Percentiles rank a stretch among this genome's conserved stretches.
These are phyloP conservation scores for Deilephila elpenor DNA, from an alignment of 2,888 invertebrate genomes.

Conservation along the genomic window DNA sequence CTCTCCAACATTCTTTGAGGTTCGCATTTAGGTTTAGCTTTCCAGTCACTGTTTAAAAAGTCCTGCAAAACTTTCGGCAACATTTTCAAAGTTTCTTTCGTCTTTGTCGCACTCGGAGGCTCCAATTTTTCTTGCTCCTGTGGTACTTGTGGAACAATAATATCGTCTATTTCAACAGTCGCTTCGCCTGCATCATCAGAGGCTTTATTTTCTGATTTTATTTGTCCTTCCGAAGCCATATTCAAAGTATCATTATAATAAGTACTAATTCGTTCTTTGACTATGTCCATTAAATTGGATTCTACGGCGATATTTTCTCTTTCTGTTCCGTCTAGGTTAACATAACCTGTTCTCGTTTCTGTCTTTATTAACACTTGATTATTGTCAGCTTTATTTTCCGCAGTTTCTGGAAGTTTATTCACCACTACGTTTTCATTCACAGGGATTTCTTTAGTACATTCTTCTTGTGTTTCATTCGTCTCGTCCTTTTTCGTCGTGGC, in stretches of 20 bases:
- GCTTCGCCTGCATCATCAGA: slow-evolving; percentile 31
- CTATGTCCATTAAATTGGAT: slow-evolving; percentile 62
- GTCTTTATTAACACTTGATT: slow-evolving; percentile 74
- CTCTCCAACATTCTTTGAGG: slow-evolving; percentile 89
- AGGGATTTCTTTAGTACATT: slow-evolving; percentile 36
- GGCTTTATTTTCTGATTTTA: slow-evolving; percentile 39
- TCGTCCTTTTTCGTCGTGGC: slow-evolving; percentile 53
- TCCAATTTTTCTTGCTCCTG: slow-evolving; percentile 55
- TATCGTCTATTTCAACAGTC: slow-evolving; percentile 72
- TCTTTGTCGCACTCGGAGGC: slow-evolving; percentile 66
- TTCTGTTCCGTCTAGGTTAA: slow-evolving; percentile 77
- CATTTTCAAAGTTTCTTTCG: slow-evolving; percentile 72
- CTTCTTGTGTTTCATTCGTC: slow-evolving; percentile 40
- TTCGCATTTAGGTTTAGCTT: slow-evolving; percentile 86
- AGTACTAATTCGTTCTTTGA: slow-evolving; percentile 66
- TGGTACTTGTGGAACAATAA: slow-evolving; percentile 61
- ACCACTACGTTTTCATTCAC: slow-evolving; percentile 32
- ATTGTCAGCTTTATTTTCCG: slow-evolving; percentile 49
- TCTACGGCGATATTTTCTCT: slow-evolving; percentile 71
- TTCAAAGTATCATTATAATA: slow-evolving; percentile 58
- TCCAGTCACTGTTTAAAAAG: slow-evolving; percentile 80
- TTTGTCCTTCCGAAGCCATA: slow-evolving; percentile 44
- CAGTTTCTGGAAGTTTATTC: slow-evolving; percentile 36
- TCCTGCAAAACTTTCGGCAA: slow-evolving; percentile 85
- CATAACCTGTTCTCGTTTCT: slow-evolving; percentile 75